Evolutionary conservation across 2,113 vertebrate species (phyloP).

Genomic region (Scatophagus argus): DNA sequence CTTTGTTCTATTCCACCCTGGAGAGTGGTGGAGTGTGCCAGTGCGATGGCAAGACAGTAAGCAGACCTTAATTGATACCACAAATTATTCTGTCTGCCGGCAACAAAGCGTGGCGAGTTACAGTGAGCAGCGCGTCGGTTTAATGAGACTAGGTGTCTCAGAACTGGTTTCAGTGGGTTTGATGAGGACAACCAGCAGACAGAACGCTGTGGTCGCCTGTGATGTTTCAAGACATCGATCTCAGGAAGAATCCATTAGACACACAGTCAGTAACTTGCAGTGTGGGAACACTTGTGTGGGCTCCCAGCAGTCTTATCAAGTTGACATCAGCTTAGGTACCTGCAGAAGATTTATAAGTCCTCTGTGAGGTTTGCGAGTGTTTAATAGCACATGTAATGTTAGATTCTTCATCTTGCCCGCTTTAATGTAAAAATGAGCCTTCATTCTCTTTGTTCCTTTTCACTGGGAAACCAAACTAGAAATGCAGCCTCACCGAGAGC

Average conservation of each 20-base stretch:
- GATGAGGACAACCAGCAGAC: slow-evolving; percentile 28
- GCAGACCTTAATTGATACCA: slow-evolving; percentile 71
- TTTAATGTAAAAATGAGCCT: slow-evolving; percentile 38
- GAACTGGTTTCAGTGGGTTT: slow-evolving; percentile 50
- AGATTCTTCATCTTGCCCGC: slow-evolving; percentile 27
- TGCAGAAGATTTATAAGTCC: slow-evolving; percentile 37
- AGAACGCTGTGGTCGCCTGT: slow-evolving; percentile 27
- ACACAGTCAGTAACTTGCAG: background rate
- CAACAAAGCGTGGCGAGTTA: slow-evolving; percentile 60
- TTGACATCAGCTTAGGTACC: slow-evolving; percentile 15
- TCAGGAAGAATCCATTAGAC: slow-evolving; percentile 41
- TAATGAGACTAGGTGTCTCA: slow-evolving; percentile 62
- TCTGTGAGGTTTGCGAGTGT: background rate
- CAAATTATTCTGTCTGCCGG: slow-evolving; percentile 72
- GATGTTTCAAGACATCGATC: slow-evolving; percentile 36
- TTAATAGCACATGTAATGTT: slow-evolving; percentile 32
- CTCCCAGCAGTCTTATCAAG: slow-evolving; percentile 17
- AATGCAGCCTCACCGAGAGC: slow-evolving; percentile 32
- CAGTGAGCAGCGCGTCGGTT: slow-evolving; percentile 52
- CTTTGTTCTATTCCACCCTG: slow-evolving; percentile 19
- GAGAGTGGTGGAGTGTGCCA: slow-evolving; percentile 41
- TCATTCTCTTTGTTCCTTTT: slow-evolving; percentile 22
- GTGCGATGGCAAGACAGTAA: slow-evolving; percentile 59
- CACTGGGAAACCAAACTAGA: slow-evolving; percentile 38
- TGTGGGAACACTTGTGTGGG: slow-evolving; percentile 1